Conservation (phyloP, 1,140 invertebrate genomes). For the Drosophila trapezifrons region DNA sequence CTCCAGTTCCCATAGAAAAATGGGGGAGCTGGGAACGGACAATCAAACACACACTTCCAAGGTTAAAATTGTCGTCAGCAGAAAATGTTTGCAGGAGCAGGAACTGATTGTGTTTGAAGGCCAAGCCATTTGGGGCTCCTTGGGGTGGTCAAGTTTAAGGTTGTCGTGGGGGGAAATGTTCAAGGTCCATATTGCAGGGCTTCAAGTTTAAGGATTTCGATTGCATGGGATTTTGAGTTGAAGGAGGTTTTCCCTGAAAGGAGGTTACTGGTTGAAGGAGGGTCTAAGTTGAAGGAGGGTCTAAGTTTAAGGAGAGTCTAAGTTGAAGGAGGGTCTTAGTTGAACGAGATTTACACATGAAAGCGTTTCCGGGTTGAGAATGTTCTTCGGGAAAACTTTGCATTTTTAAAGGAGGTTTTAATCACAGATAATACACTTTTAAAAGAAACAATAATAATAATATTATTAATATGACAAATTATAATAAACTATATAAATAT, state of each 20-base stretch:
- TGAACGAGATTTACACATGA: not conserved
- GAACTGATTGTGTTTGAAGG: slow-evolving; percentile 64
- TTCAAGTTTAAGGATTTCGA: not conserved
- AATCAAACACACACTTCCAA: slow-evolving; percentile 44
- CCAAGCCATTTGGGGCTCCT: slow-evolving; percentile 26
- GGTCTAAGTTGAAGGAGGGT: slow-evolving; percentile 1
- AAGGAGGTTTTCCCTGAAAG: slow-evolving; percentile 9
- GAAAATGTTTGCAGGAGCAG: slow-evolving; percentile 59
- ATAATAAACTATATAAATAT: not conserved
- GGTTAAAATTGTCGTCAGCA: slow-evolving; percentile 46
- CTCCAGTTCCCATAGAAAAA: slow-evolving; percentile 22
- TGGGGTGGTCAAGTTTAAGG: slow-evolving; percentile 64
- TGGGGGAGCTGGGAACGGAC: slow-evolving; percentile 11
- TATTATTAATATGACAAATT: too few species aligned
- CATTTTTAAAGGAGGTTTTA: not conserved
- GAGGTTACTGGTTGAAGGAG: slow-evolving; percentile 3
- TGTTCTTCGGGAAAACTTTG: not conserved
- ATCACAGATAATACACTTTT: not conserved
- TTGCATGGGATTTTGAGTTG: slow-evolving; percentile 20
- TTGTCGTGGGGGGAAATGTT: slow-evolving; percentile 8
- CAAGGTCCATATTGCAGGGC: slow-evolving; percentile 1
- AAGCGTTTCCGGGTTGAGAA: not conserved
- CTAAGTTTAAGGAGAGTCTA: not conserved
- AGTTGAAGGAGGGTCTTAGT: not conserved
- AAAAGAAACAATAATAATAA: not conserved